These are phyloP conservation scores for Netelia inedita DNA, from an alignment of 2,888 invertebrate genomes.

Conservation along the genomic window DNA sequence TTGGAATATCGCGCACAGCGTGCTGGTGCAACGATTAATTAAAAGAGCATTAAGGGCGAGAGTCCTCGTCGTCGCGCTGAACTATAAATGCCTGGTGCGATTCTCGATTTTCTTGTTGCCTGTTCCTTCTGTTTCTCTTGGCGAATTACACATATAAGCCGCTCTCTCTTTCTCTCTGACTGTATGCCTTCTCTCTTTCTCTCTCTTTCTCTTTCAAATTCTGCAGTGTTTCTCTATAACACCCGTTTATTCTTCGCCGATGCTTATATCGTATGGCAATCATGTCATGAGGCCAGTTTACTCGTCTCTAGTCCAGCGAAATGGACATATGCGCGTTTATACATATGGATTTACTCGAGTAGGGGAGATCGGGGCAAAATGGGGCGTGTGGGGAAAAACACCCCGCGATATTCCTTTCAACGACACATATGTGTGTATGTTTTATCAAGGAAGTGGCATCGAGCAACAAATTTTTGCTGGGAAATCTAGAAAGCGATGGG, in stretches of 20 bases:
- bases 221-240: not conserved
- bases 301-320: conserved; percentile 10
- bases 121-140: conserved; percentile 23
- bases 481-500: no score
- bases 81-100: conserved; percentile 38
- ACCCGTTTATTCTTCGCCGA: conserved; percentile 2
- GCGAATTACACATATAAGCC: conserved; percentile 31
- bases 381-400: no score
- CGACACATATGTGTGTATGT: no score
- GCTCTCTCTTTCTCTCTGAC: conserved; percentile 15
- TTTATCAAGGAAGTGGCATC: no score
- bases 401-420: no score
- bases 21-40: conserved; percentile 71
- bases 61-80: conserved; percentile 57
- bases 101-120: conserved; percentile 27
- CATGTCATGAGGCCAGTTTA: not conserved
- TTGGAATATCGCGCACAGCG: conserved; percentile 51
- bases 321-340: conserved; percentile 24
- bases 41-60: conserved; percentile 72
- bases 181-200: not conserved
- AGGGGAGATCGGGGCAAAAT: no score
- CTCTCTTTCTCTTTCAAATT: not conserved
- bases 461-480: no score
- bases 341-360: conserved; percentile 13
- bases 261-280: not conserved